These are phyloP conservation scores for Catharus ustulatus DNA, from an alignment of 2,797 vertebrate species.

Conservation along the genomic window DNA sequence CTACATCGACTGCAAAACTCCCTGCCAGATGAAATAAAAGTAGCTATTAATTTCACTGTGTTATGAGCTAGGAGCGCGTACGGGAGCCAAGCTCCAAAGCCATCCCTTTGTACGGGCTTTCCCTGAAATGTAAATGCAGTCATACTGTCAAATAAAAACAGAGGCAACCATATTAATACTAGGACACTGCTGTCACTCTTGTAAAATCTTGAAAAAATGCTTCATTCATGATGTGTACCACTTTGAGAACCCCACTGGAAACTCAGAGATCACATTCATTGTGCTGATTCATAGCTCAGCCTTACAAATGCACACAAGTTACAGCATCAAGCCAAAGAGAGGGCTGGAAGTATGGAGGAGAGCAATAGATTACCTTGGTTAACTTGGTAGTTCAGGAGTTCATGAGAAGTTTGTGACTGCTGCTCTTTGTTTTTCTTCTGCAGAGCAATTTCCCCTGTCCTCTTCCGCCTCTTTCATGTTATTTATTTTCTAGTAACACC, in stretches of 20 bases:
- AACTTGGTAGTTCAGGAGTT: conserved; percentile 57
- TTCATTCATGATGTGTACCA: background rate
- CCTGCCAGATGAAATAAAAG: conserved; percentile 58
- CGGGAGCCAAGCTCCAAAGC: conserved; percentile 11
- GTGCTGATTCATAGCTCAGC: background rate
- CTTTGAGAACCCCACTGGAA: background rate
- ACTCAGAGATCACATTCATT: background rate
- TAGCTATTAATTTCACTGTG: conserved; percentile 40
- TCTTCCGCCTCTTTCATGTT: conserved; percentile 45
- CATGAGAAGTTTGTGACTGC: conserved; percentile 46
- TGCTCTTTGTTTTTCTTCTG: conserved; percentile 51
- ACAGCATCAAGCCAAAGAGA: background rate
- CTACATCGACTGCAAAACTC: conserved; percentile 25
- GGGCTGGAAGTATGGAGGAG: background rate
- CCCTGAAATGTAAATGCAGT: background rate
- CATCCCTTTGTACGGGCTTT: conserved; percentile 4
- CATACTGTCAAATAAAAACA: conserved; percentile 35
- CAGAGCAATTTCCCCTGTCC: conserved; percentile 47
- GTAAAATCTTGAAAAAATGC: background rate
- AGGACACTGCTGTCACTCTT: background rate
- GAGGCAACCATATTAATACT: background rate
- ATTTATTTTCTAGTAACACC: conserved; percentile 34
- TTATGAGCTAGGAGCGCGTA: background rate
- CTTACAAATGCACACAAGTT: background rate
- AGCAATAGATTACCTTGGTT: conserved; percentile 41